Evolutionary conservation across 2,797 vertebrate species (phyloP).

Genomic region (Xenentodon cancila): DNA sequence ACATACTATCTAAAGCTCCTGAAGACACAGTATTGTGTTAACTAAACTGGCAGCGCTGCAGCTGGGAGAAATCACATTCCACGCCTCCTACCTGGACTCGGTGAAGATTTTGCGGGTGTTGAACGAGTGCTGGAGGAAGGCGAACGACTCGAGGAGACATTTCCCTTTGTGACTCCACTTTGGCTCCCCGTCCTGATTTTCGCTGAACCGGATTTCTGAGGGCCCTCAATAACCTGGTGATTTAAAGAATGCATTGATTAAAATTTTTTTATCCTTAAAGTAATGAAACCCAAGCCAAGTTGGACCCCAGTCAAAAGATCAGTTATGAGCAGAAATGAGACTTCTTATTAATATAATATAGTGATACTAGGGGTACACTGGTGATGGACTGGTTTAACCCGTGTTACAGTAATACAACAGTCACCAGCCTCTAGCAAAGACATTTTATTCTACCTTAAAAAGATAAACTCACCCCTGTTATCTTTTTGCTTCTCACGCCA

Average conservation of each 20-base stretch:
- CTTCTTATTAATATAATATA: too few relatives aligned
- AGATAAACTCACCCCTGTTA: constrained; percentile 55
- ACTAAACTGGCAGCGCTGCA: neutral
- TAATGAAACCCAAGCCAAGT: too few relatives aligned
- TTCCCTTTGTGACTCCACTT: constrained; percentile 56
- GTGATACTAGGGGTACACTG: too few relatives aligned
- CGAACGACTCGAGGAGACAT: constrained; percentile 50
- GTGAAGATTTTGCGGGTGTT: constrained; percentile 57
- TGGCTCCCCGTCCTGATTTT: constrained; percentile 72
- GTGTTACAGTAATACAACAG: too few relatives aligned
- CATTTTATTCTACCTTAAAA: neutral
- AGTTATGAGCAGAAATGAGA: too few relatives aligned
- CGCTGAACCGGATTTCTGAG: constrained; percentile 52
- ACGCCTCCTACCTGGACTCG: constrained; percentile 45
- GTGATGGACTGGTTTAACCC: too few relatives aligned
- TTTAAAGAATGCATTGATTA: neutral
- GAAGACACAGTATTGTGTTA: neutral
- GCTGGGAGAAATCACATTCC: neutral
- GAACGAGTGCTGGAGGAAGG: constrained; percentile 57
- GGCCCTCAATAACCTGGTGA: constrained; percentile 53
- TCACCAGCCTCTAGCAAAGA: too few relatives aligned
- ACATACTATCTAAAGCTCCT: neutral
- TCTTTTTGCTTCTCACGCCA: constrained; percentile 71
- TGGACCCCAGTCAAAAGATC: too few relatives aligned
- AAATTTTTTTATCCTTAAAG: too few relatives aligned